Percentiles rank a stretch among this genome's conserved stretches.
Conservation (phyloP, 2,797 vertebrate species). For the Anguilla pacifica region DNA sequence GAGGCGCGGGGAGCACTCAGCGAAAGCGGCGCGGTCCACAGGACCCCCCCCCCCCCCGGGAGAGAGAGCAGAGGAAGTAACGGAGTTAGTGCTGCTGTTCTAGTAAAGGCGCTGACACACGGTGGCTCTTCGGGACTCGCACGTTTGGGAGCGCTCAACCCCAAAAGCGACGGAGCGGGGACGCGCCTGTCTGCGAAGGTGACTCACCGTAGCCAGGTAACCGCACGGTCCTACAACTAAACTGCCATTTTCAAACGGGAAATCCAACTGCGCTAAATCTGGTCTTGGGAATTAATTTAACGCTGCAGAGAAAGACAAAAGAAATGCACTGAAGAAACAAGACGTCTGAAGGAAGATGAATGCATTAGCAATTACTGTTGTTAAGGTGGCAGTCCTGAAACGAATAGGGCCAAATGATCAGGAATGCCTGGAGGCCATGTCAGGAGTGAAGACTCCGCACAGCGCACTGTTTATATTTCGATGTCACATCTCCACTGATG, state of each 20-base stretch:
- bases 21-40: background rate
- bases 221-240: background rate
- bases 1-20: background rate
- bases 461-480: background rate
- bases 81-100: background rate
- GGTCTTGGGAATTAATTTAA: background rate
- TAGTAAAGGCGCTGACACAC: background rate
- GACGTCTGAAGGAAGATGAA: background rate
- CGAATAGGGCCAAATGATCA: background rate
- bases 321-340: background rate
- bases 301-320: background rate
- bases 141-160: background rate
- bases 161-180: background rate
- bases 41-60: background rate
- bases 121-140: too few species aligned
- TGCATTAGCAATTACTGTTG: background rate
- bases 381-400: background rate
- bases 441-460: background rate
- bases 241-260: background rate
- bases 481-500: background rate
- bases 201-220: background rate
- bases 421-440: background rate
- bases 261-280: background rate
- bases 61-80: slow-evolving; percentile 12
- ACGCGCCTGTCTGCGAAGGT: background rate